Evolutionary conservation across 2,797 vertebrate genomes (phyloP).

Genomic region (Alcedo atthis): DNA sequence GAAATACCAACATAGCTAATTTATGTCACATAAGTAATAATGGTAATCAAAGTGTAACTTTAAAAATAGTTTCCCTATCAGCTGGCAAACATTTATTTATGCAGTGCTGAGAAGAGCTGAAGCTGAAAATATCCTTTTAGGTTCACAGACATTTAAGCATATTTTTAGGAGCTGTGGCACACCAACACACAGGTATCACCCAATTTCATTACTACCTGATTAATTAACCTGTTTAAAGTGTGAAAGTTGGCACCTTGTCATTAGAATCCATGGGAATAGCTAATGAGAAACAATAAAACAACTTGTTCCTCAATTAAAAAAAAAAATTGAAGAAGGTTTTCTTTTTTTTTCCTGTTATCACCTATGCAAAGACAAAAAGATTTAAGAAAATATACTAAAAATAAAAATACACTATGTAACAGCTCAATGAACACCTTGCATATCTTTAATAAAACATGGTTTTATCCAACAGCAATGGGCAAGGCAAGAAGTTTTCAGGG

Average conservation of each 20-base stretch:
- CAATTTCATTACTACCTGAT: conserved; percentile 83
- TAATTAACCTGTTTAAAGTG: conserved; percentile 86
- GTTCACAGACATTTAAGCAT: conserved; percentile 75
- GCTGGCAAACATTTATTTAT: conserved; percentile 71
- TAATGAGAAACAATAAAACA: conserved; percentile 83
- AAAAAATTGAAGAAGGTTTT: conserved; percentile 65
- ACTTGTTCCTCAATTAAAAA: conserved; percentile 84
- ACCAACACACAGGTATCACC: conserved; percentile 81
- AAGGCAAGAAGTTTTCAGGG: conserved; percentile 71
- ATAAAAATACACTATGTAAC: conserved; percentile 3
- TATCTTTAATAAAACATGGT: conserved; percentile 80
- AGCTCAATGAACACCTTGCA: conserved; percentile 71
- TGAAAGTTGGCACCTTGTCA: conserved; percentile 84
- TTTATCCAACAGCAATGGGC: conserved; percentile 71
- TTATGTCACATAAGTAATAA: not conserved
- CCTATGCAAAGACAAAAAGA: conserved; percentile 75
- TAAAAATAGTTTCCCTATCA: conserved; percentile 60
- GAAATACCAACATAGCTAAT: not conserved
- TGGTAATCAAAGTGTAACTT: conserved; percentile 17
- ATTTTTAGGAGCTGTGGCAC: conserved; percentile 73
- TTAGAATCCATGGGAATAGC: conserved; percentile 78
- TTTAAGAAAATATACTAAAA: conserved; percentile 69
- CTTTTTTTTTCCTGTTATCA: conserved; percentile 80
- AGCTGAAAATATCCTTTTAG: conserved; percentile 65
- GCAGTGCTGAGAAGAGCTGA: conserved; percentile 56